phyloP scores from a whole-genome alignment of 2,888 invertebrate genomes.

The Hirtodrosophila cameraria region DNA sequence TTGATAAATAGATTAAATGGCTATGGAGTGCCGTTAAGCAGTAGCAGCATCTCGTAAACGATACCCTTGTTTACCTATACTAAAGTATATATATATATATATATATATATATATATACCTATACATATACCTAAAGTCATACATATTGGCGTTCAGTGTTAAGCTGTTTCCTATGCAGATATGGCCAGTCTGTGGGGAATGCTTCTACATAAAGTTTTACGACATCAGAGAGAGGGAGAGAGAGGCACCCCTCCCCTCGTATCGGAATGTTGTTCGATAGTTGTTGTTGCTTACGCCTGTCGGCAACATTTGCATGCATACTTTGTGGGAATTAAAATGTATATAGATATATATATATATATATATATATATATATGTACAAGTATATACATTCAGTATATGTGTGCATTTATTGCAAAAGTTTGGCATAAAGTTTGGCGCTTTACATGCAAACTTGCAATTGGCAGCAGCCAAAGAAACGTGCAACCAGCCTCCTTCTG shows the following conservation, averaged over 20 bases:
- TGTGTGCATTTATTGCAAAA: constrained; percentile 52
- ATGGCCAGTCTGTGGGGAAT: constrained; percentile 29
- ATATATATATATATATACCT: too few species aligned
- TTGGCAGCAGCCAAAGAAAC: constrained; percentile 56
- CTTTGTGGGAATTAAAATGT: constrained; percentile 65
- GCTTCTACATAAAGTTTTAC: constrained; percentile 65
- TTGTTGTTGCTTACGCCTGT: constrained; percentile 46
- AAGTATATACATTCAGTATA: constrained; percentile 6
- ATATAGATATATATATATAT: constrained; percentile 15
- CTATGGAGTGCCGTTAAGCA: constrained; percentile 38
- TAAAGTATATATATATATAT: too few species aligned
- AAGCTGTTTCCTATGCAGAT: constrained; percentile 52
- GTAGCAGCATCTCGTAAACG: constrained; percentile 48
- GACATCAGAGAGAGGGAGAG: constrained; percentile 59
- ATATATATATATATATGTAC: neutral
- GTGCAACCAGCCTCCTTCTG: constrained; percentile 36
- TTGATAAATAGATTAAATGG: constrained; percentile 69
- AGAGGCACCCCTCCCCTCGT: too few species aligned
- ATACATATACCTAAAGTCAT: constrained; percentile 38
- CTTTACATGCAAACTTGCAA: constrained; percentile 73
- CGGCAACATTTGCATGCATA: constrained; percentile 64
- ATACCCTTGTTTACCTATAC: constrained; percentile 64
- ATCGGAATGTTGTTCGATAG: constrained; percentile 61
- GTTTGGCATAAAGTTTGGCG: constrained; percentile 75
- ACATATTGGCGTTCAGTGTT: constrained; percentile 45